phyloP scores from a whole-genome alignment of 2,888 invertebrate genomes.

The Chaetogeoica ovagalla region DNA sequence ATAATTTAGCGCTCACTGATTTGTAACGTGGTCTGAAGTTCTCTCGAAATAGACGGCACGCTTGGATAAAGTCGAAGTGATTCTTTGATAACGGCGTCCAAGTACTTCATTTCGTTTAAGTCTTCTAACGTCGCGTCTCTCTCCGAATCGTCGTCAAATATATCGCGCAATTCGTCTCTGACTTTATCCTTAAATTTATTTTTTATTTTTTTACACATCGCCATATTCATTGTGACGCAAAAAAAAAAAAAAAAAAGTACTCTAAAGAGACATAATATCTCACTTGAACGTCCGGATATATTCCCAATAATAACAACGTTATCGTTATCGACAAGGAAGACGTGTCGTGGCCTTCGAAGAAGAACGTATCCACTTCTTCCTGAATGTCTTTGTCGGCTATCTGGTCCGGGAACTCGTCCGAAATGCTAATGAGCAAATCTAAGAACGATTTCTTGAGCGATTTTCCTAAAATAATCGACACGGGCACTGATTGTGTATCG shows the following conservation, averaged over 20 bases:
- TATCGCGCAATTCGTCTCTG: constrained; percentile 9
- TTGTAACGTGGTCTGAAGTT: neutral
- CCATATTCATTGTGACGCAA: too few relatives aligned
- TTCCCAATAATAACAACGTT: neutral
- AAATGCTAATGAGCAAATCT: neutral
- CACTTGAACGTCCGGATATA: neutral
- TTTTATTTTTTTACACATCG: neutral
- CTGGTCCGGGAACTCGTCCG: neutral
- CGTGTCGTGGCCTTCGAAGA: neutral
- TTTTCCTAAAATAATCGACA: neutral
- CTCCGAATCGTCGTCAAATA: constrained; percentile 38
- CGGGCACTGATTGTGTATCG: too few relatives aligned
- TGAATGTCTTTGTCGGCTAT: neutral
- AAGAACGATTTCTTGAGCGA: neutral
- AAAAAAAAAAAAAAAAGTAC: too few relatives aligned
- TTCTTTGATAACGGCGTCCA: constrained; percentile 38
- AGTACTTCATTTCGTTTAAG: constrained; percentile 27
- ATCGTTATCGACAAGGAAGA: neutral
- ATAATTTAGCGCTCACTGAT: neutral
- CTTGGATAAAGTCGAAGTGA: constrained; percentile 37
- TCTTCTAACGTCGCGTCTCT: constrained; percentile 33
- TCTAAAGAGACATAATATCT: neutral
- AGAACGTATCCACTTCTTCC: neutral
- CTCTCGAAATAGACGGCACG: constrained; percentile 8
- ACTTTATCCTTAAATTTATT: neutral